phyloP scores from a whole-genome alignment of 1,140 invertebrate genomes.

The Hylyphantes graminicola region DNA sequence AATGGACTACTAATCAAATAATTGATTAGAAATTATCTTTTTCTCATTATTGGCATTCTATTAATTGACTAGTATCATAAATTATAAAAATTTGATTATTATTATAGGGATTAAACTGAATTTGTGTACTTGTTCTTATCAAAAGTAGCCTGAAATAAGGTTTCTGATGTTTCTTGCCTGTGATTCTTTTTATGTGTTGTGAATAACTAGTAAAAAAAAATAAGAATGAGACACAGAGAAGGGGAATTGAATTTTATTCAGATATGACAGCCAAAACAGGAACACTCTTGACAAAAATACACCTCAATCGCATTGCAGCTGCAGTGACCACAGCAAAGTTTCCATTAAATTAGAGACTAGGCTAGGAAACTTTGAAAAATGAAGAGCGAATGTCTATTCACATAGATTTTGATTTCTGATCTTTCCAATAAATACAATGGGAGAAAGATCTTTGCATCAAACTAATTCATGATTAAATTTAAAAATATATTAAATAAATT shows the following conservation, averaged over 20 bases:
- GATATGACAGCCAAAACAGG: slow-evolving; percentile 61
- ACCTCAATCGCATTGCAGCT: slow-evolving; percentile 58
- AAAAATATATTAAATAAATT: not conserved
- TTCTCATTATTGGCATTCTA: too few species aligned
- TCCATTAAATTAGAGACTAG: slow-evolving; percentile 59
- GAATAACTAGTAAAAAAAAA: not conserved
- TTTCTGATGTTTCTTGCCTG: too few species aligned
- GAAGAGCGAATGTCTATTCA: slow-evolving; percentile 48
- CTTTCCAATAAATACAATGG: slow-evolving; percentile 25
- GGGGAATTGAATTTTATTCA: slow-evolving; percentile 61
- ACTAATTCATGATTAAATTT: not conserved
- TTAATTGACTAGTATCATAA: too few species aligned
- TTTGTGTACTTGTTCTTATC: too few species aligned
- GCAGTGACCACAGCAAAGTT: slow-evolving; percentile 56
- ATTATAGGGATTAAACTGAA: too few species aligned
- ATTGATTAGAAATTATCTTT: too few species aligned
- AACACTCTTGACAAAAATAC: slow-evolving; percentile 61
- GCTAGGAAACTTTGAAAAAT: slow-evolving; percentile 59
- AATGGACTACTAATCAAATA: too few species aligned
- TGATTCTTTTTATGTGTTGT: too few species aligned
- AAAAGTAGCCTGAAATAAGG: too few species aligned
- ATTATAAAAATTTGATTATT: too few species aligned
- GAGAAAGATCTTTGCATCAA: slow-evolving; percentile 13
- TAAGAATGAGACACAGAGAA: slow-evolving; percentile 23
- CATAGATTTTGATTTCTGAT: slow-evolving; percentile 53